Base-by-base conservation (phyloP, 2,888 invertebrate genomes). In the Ophion slaviceki region DNA sequence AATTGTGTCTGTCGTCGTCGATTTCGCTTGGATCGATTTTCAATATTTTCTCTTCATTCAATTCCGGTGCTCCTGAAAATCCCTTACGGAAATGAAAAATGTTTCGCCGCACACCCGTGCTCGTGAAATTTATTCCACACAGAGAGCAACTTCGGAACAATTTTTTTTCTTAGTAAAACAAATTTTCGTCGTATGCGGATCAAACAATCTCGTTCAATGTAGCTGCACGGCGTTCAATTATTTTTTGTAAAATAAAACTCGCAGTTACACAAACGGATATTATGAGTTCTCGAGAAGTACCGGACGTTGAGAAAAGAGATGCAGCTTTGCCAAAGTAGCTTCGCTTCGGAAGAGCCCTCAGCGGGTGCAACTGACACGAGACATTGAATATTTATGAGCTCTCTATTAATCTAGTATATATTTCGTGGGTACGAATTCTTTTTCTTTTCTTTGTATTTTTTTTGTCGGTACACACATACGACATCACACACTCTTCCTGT, bases 371-470 rank as follows among this genome's bases (percentile, higher is more conserved):
- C 76, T 87, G 90, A 86, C 88, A 89, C 87, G 84, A 88, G 88
- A 86, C 88, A 57, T 82, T 83, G 88, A 88, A 88, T 88, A 83
- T 84, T 88, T 87, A 88, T 89, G 85, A 87, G 88, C 86, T 88
- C 82, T 87, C 86, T 86, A 84, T 86, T 86, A 88, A 82, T 82
- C 85, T 88, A 87, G 36, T 80, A 78, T 82, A 82, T 87, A 86
- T 88, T 88, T 89, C 83, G 84, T 87, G 86, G 79, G 84, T 78
- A 80, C 61, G 85, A 87, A 84, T 82, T 70, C 57, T 70, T 47
- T 64, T 72, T 61, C 70, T 79, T 78, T 40, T n/a, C 17, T 64
- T 62, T 17, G 17, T 45, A 28, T 47, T 70, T 40, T 62, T 61
- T 47, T 45, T 59, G 53, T 57, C 53, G 64, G 66, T 62, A 75